phyloP scores from a whole-genome alignment of 2,113 vertebrate genomes.

The Phalacrocorax aristotelis region DNA sequence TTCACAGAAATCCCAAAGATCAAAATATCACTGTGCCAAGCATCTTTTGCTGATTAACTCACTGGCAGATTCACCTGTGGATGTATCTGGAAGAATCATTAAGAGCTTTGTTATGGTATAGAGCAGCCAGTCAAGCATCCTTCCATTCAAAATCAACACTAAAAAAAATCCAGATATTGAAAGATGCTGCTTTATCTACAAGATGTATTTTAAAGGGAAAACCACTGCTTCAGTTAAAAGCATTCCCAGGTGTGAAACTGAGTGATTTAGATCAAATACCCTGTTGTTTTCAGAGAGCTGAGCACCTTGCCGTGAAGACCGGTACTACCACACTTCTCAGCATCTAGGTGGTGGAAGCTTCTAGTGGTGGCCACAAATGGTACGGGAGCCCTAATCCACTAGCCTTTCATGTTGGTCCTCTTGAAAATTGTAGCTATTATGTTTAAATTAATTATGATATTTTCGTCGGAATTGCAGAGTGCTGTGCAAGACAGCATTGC shows the following conservation, averaged over 20 bases:
- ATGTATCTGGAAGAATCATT: not conserved
- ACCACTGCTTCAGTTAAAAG: not conserved
- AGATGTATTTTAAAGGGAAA: not conserved
- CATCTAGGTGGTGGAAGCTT: not conserved
- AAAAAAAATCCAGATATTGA: not conserved
- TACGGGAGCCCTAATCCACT: not conserved
- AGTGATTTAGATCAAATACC: not conserved
- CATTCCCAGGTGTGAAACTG: not conserved
- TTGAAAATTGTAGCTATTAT: slow-evolving; percentile 29
- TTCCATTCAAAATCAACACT: not conserved
- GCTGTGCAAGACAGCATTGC: not conserved
- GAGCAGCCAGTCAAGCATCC: slow-evolving; percentile 26
- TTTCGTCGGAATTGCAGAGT: not conserved
- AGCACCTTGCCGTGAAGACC: fast-evolving
- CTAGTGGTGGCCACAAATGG: not conserved
- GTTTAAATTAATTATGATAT: slow-evolving; percentile 26
- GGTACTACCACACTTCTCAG: not conserved
- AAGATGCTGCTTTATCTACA: not conserved
- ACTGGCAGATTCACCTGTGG: not conserved
- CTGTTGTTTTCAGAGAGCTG: not conserved
- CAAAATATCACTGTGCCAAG: not conserved
- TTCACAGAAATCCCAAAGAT: not conserved
- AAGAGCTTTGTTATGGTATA: not conserved
- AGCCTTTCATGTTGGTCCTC: not conserved
- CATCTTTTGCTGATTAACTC: slow-evolving; percentile 16